These are phyloP conservation scores for Agapornis canus DNA, from an alignment of 2,797 vertebrate genomes.

Conservation along the genomic window DNA sequence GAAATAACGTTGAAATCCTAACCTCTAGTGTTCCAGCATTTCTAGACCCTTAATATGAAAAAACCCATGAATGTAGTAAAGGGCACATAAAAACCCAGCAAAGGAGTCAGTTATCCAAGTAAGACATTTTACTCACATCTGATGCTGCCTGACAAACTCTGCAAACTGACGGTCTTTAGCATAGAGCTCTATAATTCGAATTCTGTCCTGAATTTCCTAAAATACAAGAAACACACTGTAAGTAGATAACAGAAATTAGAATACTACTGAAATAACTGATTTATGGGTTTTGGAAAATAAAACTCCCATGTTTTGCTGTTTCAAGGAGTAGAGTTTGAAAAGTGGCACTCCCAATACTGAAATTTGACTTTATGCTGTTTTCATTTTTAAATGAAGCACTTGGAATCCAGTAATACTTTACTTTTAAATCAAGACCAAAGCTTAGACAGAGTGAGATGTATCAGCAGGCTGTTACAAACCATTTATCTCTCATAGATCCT, in stretches of 20 bases:
- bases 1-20: background rate
- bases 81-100: background rate
- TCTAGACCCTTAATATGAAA: background rate
- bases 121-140: conserved; percentile 83
- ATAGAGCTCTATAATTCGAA: conserved; percentile 94
- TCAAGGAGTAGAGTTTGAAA: background rate
- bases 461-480: background rate
- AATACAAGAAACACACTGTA: conserved; percentile 26
- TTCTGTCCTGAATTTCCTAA: conserved; percentile 96
- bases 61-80: background rate
- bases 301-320: background rate
- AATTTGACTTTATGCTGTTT: background rate
- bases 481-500: background rate
- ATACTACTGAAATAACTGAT: background rate
- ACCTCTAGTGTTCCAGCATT: background rate
- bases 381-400: background rate
- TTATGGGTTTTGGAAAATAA: background rate
- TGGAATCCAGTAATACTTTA: background rate
- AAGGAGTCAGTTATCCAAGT: background rate
- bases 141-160: conserved; percentile 91
- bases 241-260: background rate
- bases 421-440: background rate
- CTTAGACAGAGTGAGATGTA: background rate
- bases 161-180: conserved; percentile 93
- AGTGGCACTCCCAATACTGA: background rate